These are phyloP conservation scores for Chrysaora quinquecirrha DNA, from an alignment of 30 jellyfish, hydroid and myxozoan genomes.

Conservation along the genomic window DNA sequence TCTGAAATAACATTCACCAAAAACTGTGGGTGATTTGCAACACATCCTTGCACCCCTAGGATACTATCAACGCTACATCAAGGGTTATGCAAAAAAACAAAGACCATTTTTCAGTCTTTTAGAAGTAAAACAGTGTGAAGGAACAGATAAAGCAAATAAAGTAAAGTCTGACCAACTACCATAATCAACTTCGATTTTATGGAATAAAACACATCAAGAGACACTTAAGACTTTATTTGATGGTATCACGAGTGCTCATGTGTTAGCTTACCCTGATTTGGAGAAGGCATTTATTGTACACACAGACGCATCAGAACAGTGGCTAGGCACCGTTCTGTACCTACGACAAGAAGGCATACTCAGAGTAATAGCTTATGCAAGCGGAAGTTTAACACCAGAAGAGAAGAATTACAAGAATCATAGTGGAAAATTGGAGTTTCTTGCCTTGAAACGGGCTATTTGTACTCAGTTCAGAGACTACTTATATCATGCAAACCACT, in stretches of 20 bases:
- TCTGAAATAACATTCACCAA: constrained; percentile 24
- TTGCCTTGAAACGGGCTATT: constrained; percentile 52
- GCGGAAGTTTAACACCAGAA: constrained; percentile 44
- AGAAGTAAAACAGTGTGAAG: constrained; percentile 1
- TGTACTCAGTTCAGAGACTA: constrained; percentile 27
- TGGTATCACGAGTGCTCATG: constrained; percentile 24
- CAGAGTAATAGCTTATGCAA: constrained; percentile 53
- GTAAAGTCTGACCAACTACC: constrained; percentile 35
- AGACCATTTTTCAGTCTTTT: constrained; percentile 31
- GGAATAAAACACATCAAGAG: constrained; percentile 50
- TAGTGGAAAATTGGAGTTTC: constrained; percentile 54
- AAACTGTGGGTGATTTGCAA: constrained; percentile 54
- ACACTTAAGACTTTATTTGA: constrained; percentile 29
- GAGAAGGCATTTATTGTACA: constrained; percentile 13
- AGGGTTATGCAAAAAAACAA: constrained; percentile 26
- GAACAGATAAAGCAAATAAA: not conserved
- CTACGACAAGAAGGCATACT: constrained; percentile 29
- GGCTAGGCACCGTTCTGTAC: constrained; percentile 51
- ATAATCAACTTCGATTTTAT: constrained; percentile 11
- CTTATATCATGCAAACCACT: too few species aligned
- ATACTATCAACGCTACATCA: constrained; percentile 41
- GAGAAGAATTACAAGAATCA: constrained; percentile 37
- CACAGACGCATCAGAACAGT: constrained; percentile 57
- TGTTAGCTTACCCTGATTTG: constrained; percentile 53
- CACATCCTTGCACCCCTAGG: constrained; percentile 42